These are phyloP conservation scores for Onchidella celtica DNA, from an alignment of 2,888 invertebrate species.

Conservation along the genomic window DNA sequence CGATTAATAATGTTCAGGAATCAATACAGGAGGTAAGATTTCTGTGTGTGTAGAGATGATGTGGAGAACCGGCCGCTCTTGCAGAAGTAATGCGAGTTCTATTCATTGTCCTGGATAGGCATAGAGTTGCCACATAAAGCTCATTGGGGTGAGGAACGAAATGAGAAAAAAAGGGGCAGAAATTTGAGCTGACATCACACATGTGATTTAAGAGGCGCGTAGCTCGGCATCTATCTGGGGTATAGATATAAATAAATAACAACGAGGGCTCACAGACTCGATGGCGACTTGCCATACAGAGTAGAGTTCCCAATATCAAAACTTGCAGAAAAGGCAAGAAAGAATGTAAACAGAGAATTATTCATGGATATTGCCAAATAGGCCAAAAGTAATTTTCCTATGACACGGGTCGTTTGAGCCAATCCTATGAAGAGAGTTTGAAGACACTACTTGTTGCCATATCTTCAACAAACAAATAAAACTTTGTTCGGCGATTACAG, in stretches of 20 bases:
- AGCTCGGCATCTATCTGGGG: not conserved
- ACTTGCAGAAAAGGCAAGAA: no score
- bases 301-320: no score
- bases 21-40: slow-evolving; percentile 17
- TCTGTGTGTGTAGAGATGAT: not conserved
- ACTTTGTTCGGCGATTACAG: no score
- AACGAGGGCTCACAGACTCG: not conserved
- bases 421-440: no score
- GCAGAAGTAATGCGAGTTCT: not conserved
- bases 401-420: no score
- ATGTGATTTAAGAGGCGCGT: not conserved
- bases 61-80: not conserved
- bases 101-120: not conserved
- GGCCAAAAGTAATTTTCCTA: no score
- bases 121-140: not conserved
- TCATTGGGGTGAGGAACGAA: not conserved
- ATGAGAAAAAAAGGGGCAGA: not conserved
- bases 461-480: no score
- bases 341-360: no score
- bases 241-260: slow-evolving; percentile 7
- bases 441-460: no score
- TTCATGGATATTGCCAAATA: no score
- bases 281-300: no score
- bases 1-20: slow-evolving; percentile 20
- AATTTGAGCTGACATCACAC: not conserved